Evolutionary conservation across 2,797 vertebrate species (phyloP).

Genomic region (Octomys mimax): DNA sequence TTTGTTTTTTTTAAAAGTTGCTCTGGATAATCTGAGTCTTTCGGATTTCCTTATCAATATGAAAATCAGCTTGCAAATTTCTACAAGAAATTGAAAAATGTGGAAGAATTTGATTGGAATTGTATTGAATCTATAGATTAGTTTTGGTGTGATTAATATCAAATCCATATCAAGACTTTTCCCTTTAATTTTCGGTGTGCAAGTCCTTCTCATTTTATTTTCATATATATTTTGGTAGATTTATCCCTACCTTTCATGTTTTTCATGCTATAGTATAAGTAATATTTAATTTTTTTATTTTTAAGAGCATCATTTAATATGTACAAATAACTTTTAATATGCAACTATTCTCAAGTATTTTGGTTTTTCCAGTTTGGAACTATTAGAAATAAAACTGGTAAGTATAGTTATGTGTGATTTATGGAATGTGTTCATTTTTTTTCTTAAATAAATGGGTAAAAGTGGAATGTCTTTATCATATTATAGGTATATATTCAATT

Average conservation of each 20-base stretch:
- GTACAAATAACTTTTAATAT: not conserved
- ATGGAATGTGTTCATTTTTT: conserved; percentile 1
- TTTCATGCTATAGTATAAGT: not conserved
- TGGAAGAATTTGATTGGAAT: not conserved
- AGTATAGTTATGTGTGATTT: not conserved
- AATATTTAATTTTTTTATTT: not conserved
- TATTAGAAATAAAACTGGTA: not conserved
- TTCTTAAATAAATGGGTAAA: not conserved
- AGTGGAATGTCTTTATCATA: not conserved
- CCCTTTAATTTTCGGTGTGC: not conserved
- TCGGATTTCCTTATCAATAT: not conserved
- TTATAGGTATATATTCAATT: not conserved
- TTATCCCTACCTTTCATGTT: not conserved
- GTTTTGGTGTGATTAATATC: not conserved
- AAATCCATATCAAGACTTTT: not conserved
- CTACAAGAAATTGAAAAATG: not conserved
- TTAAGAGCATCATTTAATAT: not conserved
- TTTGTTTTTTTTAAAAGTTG: not conserved
- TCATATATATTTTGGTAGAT: not conserved
- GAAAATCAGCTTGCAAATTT: conserved; percentile 1
- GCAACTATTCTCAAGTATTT: not conserved
- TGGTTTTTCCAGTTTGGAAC: not conserved
- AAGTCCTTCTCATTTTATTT: not conserved
- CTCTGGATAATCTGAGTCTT: not conserved
- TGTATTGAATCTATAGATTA: not conserved